Evolutionary conservation across 2,888 invertebrate genomes (phyloP).

Genomic region (Anarsia innoxiella): DNA sequence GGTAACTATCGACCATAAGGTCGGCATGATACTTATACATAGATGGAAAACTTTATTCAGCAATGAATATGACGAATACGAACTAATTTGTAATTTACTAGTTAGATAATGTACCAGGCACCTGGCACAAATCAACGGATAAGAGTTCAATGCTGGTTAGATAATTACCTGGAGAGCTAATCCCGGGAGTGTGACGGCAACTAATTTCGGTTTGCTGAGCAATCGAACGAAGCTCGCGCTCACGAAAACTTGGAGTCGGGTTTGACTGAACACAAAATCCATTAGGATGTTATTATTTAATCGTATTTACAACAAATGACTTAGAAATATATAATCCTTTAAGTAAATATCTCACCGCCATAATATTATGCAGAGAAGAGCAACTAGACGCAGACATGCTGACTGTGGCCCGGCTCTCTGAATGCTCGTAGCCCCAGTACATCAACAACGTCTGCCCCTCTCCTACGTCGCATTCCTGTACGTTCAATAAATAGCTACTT

Average conservation of each 20-base stretch:
- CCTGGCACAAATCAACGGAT: too few species aligned
- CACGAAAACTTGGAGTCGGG: constrained; percentile 20
- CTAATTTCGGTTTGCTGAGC: constrained; percentile 64
- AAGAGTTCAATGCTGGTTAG: neutral
- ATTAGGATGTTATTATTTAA: neutral
- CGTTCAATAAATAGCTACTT: too few species aligned
- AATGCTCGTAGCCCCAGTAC: constrained; percentile 54
- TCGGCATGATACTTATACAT: too few species aligned
- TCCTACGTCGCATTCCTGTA: constrained; percentile 52
- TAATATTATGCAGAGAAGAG: constrained; percentile 34
- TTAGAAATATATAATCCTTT: neutral
- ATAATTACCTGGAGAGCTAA: constrained; percentile 38
- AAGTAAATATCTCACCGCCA: neutral
- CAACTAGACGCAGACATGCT: constrained; percentile 58
- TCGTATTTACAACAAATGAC: too few species aligned
- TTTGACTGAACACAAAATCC: neutral
- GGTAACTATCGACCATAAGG: too few species aligned
- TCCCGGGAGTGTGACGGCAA: constrained; percentile 43
- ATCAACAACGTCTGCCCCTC: constrained; percentile 55
- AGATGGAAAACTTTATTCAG: too few species aligned
- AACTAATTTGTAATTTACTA: too few species aligned
- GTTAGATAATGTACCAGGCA: too few species aligned
- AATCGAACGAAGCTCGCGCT: constrained; percentile 43
- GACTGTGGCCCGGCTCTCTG: constrained; percentile 52
- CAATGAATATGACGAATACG: too few species aligned